Conservation (phyloP, 2,113 vertebrate genomes). For the Manacus vitellinus region DNA sequence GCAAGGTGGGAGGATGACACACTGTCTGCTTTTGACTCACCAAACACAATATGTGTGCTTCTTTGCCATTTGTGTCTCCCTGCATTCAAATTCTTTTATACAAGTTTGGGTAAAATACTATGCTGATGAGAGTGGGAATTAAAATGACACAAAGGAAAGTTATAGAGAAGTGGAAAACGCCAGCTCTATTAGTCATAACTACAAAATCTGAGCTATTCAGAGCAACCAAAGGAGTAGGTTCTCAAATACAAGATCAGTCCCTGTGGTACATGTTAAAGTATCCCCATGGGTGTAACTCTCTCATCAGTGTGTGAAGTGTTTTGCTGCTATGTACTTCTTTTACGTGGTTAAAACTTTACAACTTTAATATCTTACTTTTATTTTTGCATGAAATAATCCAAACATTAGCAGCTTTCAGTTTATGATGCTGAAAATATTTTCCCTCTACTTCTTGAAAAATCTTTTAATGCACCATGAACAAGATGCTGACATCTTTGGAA, state of each 20-base stretch:
- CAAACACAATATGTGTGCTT: conserved; percentile 4
- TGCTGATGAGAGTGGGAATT: conserved; percentile 27
- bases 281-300: not conserved
- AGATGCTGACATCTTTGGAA: not conserved
- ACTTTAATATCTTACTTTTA: not conserved
- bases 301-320: conserved; percentile 2
- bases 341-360: not conserved
- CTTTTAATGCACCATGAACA: not conserved
- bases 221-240: not conserved
- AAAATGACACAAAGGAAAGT: not conserved
- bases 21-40: conserved; percentile 42
- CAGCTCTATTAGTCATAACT: not conserved
- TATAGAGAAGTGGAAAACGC: not conserved
- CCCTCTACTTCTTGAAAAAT: not conserved
- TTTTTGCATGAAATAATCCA: not conserved
- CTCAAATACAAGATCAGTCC: not conserved
- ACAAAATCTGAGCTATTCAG: not conserved
- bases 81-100: not conserved
- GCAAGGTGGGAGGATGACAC: conserved; percentile 75
- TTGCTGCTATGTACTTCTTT: not conserved
- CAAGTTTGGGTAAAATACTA: not conserved
- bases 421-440: not conserved
- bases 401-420: not conserved
- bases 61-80: conserved; percentile 2
- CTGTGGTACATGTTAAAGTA: not conserved